These are phyloP conservation scores for Tenthredo amoena DNA, from an alignment of 2,888 invertebrate genomes.

Conservation along the genomic window DNA sequence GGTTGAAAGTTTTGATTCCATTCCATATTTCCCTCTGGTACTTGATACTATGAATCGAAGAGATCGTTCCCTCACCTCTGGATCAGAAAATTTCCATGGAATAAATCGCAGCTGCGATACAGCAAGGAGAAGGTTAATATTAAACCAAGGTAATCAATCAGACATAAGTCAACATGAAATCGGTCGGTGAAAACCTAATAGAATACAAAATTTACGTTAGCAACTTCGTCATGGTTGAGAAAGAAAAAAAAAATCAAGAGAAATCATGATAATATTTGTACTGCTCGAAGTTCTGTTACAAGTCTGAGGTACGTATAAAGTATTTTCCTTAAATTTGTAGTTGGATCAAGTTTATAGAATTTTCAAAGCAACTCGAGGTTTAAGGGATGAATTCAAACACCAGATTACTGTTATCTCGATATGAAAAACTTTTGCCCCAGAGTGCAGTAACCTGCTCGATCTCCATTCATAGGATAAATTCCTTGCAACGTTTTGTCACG, in stretches of 20 bases:
- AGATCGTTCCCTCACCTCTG: background rate
- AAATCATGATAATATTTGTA: no score
- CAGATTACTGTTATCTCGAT: background rate
- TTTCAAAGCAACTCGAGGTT: background rate
- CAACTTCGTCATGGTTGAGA: background rate
- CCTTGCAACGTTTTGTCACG: background rate
- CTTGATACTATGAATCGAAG: background rate
- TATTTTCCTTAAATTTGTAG: background rate
- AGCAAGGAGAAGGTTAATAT: background rate
- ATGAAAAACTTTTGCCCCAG: background rate
- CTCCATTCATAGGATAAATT: background rate
- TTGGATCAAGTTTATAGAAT: background rate
- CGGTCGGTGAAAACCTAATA: background rate
- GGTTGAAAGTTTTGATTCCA: conserved; percentile 20
- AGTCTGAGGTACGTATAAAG: no score
- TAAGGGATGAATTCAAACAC: background rate
- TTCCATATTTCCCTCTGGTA: background rate
- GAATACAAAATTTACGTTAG: conserved; percentile 7
- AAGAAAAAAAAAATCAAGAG: background rate
- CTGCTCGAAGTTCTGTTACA: no score
- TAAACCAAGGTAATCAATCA: background rate
- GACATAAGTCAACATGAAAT: background rate
- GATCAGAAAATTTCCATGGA: background rate
- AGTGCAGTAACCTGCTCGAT: background rate
- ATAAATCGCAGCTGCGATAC: background rate